Conservation (phyloP, 2,797 vertebrate genomes). For the Ceyx erithaca region DNA sequence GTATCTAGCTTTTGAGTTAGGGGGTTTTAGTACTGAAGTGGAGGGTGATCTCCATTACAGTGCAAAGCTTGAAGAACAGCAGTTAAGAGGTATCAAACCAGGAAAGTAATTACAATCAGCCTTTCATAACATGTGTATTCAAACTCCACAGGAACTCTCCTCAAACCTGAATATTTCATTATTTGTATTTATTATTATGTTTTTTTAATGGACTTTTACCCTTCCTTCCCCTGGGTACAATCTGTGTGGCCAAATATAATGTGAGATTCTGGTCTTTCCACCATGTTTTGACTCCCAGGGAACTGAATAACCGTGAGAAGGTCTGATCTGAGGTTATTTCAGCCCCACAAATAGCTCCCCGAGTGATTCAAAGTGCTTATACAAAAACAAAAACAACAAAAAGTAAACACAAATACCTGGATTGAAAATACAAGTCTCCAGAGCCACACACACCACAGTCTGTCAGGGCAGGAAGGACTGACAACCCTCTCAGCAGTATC, state of each 20-base stretch:
- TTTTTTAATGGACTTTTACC: conserved; percentile 21
- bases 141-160: neutral
- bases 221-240: conserved; percentile 11
- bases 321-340: conserved; percentile 48
- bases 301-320: conserved; percentile 65
- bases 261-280: neutral
- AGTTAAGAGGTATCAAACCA: neutral
- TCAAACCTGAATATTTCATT: neutral
- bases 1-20: neutral
- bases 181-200: neutral
- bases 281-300: conserved; percentile 31
- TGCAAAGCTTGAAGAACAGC: neutral
- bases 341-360: conserved; percentile 49
- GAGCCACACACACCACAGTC: neutral
- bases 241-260: conserved; percentile 33
- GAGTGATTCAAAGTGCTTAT: conserved; percentile 25
- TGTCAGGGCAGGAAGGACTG: neutral
- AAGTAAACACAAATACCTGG: conserved; percentile 63
- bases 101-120: neutral
- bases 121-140: neutral
- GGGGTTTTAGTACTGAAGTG: neutral
- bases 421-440: conserved; percentile 36
- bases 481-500: neutral
- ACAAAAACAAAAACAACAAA: neutral
- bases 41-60: neutral